phyloP scores from a whole-genome alignment of 1,140 invertebrate genomes.

The Papilio glaucus region DNA sequence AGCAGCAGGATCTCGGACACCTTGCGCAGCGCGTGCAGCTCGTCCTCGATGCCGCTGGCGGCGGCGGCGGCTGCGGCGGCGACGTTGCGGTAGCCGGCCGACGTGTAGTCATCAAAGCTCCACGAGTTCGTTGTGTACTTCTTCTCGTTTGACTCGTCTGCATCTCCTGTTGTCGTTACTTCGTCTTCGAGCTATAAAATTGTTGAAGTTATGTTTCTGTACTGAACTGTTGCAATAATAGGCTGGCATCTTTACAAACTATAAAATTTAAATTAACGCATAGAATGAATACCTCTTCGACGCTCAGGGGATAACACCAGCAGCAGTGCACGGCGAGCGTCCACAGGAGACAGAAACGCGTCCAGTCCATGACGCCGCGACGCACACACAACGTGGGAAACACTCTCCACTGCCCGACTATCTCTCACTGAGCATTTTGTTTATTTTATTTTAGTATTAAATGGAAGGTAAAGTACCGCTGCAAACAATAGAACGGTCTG shows the following conservation, averaged over 20 bases:
- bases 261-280: not conserved
- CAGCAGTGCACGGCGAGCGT: not conserved
- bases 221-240: too few species aligned
- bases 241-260: too few species aligned
- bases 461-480: not conserved
- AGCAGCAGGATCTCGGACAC: slow-evolving; percentile 69
- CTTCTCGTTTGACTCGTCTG: not conserved
- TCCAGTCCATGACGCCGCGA: not conserved
- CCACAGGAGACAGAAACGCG: not conserved
- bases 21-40: slow-evolving; percentile 66
- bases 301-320: slow-evolving; percentile 5
- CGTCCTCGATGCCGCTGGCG: slow-evolving; percentile 43
- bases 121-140: slow-evolving; percentile 20
- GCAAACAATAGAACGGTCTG: not conserved
- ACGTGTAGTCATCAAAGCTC: slow-evolving; percentile 40
- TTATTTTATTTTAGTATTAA: slow-evolving; percentile 2
- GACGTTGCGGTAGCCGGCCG: slow-evolving; percentile 51
- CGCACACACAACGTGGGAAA: not conserved
- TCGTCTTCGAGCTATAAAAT: slow-evolving; percentile 10
- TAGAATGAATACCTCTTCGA: slow-evolving; percentile 4
- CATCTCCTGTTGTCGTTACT: not conserved
- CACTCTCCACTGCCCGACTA: not conserved
- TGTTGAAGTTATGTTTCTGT: too few species aligned
- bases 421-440: not conserved
- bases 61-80: slow-evolving; percentile 42